Conservation (phyloP, 2,888 invertebrate genomes). For the Rosalia funebris region DNA sequence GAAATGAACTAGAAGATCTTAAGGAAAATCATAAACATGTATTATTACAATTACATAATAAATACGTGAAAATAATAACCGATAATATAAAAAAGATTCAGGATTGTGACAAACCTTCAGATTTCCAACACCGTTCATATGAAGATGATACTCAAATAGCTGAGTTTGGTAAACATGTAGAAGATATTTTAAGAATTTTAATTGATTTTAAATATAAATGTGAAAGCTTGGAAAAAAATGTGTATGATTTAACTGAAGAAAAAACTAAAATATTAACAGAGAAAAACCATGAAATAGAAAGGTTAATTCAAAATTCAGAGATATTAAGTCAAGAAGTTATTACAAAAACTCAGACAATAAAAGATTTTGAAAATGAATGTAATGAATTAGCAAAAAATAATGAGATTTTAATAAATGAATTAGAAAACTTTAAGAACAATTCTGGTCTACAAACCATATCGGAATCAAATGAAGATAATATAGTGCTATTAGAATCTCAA, state of each 20-base stretch:
- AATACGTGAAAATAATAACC: constrained; percentile 52
- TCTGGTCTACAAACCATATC: constrained; percentile 77
- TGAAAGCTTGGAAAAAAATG: constrained; percentile 67
- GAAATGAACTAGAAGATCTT: constrained; percentile 31
- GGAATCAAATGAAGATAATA: constrained; percentile 77
- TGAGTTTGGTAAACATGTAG: constrained; percentile 63
- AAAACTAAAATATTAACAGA: constrained; percentile 56
- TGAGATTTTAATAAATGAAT: constrained; percentile 74
- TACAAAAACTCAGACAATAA: constrained; percentile 59
- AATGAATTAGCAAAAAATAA: constrained; percentile 77
- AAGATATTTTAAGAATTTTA: constrained; percentile 68
- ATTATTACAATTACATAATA: constrained; percentile 45
- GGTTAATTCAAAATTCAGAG: constrained; percentile 58
- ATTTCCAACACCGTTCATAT: constrained; percentile 31
- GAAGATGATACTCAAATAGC: constrained; percentile 48
- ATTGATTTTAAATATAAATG: constrained; percentile 70
- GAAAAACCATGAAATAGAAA: constrained; percentile 62
- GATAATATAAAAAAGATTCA: constrained; percentile 51
- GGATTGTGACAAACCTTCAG: constrained; percentile 44
- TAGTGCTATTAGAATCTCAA: constrained; percentile 72
- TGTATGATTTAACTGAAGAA: constrained; percentile 69
- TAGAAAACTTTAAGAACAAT: constrained; percentile 71
- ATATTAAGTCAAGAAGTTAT: constrained; percentile 59
- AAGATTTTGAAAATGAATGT: constrained; percentile 69
- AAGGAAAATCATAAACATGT: constrained; percentile 29